Evolutionary conservation across 2,113 vertebrate species (phyloP).

Genomic region (Chamaea fasciata): DNA sequence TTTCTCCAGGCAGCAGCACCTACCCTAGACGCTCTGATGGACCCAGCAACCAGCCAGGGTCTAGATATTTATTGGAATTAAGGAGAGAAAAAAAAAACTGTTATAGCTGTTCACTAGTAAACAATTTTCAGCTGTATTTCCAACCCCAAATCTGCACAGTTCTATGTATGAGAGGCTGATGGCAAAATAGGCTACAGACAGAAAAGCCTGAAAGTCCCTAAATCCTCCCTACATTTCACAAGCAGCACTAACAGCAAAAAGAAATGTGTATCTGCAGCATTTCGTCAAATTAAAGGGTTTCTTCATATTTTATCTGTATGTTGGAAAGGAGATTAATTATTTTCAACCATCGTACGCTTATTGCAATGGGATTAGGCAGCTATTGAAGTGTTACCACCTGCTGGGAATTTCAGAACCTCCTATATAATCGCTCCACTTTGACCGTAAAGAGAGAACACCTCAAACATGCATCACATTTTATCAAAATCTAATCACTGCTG

Average conservation of each 20-base stretch:
- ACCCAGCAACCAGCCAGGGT: not conserved
- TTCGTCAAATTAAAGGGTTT: not conserved
- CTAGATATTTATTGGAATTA: not conserved
- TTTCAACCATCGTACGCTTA: not conserved
- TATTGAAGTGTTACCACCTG: constrained; percentile 41
- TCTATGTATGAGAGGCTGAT: not conserved
- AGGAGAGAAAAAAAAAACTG: not conserved
- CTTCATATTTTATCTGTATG: not conserved
- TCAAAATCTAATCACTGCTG: constrained; percentile 8
- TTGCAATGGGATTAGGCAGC: constrained; percentile 24
- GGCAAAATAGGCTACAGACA: not conserved
- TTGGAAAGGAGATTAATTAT: constrained; percentile 32
- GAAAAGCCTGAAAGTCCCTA: not conserved
- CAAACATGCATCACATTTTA: not conserved
- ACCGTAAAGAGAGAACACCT: not conserved
- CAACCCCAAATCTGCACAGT: not conserved
- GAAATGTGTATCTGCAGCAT: not conserved
- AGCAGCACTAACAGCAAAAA: not conserved
- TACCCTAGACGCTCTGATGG: fast-evolving
- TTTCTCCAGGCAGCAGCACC: fast-evolving
- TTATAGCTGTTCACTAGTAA: not conserved
- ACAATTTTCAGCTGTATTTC: not conserved
- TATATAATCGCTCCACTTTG: not conserved
- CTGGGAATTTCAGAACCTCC: constrained; percentile 31
- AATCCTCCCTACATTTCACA: not conserved